Evolutionary conservation across 2,797 vertebrate species (phyloP).

Genomic region (Peromyscus eremicus): DNA sequence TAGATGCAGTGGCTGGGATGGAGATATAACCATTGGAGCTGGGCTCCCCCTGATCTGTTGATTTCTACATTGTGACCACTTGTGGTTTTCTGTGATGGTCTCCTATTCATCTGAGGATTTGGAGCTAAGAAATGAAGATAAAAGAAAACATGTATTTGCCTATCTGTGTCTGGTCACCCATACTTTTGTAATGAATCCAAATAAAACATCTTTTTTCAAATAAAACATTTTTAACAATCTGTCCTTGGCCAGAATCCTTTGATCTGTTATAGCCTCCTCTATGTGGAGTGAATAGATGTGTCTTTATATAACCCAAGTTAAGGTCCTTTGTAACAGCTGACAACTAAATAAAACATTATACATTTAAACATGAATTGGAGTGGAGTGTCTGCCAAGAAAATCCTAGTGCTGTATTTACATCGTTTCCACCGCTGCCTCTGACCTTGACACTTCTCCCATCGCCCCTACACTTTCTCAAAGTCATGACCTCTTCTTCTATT

Average conservation of each 20-base stretch:
- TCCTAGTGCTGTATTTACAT: background rate
- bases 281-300: background rate
- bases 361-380: background rate
- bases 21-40: background rate
- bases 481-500: background rate
- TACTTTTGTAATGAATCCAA: background rate
- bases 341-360: background rate
- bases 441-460: background rate
- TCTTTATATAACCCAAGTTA: background rate
- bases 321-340: background rate
- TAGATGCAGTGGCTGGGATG: background rate
- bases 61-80: background rate
- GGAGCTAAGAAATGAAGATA: background rate
- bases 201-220: background rate
- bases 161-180: background rate
- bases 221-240: background rate
- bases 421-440: background rate
- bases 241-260: background rate
- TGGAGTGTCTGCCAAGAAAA: background rate
- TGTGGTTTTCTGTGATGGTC: background rate
- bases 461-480: background rate
- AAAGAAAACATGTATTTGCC: background rate
- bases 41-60: accelerated
- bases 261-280: background rate
- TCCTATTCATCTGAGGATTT: background rate